Evolutionary conservation across 2,113 vertebrate genomes (phyloP), one percentile per base, ranked within the genome.

Genomic region (Otocyon megalotis): DNA sequence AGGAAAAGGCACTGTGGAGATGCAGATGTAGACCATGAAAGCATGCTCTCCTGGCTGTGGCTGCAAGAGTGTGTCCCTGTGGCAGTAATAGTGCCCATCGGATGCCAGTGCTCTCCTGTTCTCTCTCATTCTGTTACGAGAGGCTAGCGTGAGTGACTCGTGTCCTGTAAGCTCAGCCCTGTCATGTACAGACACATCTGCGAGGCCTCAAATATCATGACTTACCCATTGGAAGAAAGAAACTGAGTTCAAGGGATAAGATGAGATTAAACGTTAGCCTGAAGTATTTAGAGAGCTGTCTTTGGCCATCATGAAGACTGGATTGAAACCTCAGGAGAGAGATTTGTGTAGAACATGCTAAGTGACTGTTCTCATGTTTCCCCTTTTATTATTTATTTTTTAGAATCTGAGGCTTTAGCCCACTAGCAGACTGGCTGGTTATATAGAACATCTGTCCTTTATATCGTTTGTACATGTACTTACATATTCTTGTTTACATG

Each of bases 401-500:
- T 22, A 65, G 71, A 63, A n/a, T 35, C 43, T 11, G 56, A 60
- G 32, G 37, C 56, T 43, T 43, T 43, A 9, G 30, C 48, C n/a
- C 53, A 16, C 20, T 2, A 24, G 62, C n/a, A 53, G 54, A 24
- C 17, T 32, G 35, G 50, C 37, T 12, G 16, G 22, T 62, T 2
- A 0, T 3, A 0, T 0, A 1, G 30, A 32, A 2, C 30, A 8
- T 6, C n/a, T 9, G 8, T 32, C 53, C 28, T 8, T 14, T 24
- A 0, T 12, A 1, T 11, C 9, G 26, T 58, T 35, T n/a, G 8
- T 20, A 5, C 0, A 1, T 0, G 2, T 9, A 10, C n/a, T 20
- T 81, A 7, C 11, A 0, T 74, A n/a, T 58, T 62, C 58, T 63
- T 35, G 54, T 20, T n/a, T 26, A 20, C 71, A 3, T 9, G 26